Evolutionary conservation across 2,113 vertebrate genomes (phyloP).

Genomic region (Manacus vitellinus): DNA sequence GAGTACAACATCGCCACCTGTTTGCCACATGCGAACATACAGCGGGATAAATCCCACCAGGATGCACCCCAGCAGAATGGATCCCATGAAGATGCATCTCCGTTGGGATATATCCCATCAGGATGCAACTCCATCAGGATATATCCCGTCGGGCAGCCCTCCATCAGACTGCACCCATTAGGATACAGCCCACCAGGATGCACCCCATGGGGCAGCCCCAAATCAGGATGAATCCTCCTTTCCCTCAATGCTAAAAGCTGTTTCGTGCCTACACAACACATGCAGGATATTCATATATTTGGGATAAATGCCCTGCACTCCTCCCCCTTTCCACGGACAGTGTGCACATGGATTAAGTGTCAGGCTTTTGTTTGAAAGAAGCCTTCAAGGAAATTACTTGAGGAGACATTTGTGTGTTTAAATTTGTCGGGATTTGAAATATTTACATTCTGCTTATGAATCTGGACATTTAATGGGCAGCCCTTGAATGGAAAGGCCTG

Average conservation of each 20-base stretch:
- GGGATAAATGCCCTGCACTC: neutral
- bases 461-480: neutral
- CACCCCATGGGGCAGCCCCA: neutral
- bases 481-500: neutral
- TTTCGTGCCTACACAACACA: accelerated
- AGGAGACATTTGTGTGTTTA: neutral
- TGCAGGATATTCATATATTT: neutral
- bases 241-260: neutral
- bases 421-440: neutral
- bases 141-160: neutral
- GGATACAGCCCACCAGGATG: neutral
- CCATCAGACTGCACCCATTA: neutral
- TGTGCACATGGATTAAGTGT: neutral
- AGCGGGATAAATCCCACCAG: neutral
- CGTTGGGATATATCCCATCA: neutral
- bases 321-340: accelerated
- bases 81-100: accelerated
- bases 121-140: neutral
- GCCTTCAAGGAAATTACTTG: neutral
- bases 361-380: neutral
- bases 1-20: constrained; percentile 73
- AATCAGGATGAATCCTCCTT: neutral
- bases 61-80: neutral
- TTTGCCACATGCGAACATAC: constrained; percentile 22
- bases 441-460: neutral